Percentiles rank a stretch among this genome's conserved stretches.
phyloP scores from a whole-genome alignment of 2,797 vertebrate genomes.

The Silurus aristotelis region DNA sequence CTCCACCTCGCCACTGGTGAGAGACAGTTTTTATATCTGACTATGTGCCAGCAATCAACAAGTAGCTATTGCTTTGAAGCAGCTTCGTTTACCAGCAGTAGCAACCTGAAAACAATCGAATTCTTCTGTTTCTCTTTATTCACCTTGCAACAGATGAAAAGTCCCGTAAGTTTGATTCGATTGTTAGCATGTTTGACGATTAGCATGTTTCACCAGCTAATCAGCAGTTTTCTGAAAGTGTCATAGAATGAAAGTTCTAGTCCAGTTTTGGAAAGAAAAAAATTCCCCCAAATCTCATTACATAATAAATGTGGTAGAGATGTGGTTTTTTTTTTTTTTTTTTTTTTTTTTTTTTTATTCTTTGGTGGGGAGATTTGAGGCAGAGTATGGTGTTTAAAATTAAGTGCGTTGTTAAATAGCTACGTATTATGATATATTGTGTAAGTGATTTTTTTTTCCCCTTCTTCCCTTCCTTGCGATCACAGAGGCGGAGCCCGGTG shows the following conservation, averaged over 20 bases:
- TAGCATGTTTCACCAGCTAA: not conserved
- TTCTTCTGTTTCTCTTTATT: conserved; percentile 29
- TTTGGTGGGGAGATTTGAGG: too few relatives aligned
- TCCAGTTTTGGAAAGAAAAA: not conserved
- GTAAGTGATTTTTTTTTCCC: conserved; percentile 58
- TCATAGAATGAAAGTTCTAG: not conserved
- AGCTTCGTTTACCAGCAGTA: not conserved
- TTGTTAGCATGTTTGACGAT: not conserved
- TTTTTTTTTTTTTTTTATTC: too few relatives aligned
- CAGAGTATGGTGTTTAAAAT: not conserved
- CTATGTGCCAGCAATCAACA: not conserved
- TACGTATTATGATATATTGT: not conserved
- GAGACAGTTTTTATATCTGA: conserved; percentile 46
- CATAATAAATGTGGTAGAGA: not conserved
- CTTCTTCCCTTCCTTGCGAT: conserved; percentile 76
- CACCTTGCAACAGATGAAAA: conserved; percentile 83
- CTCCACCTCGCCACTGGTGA: conserved; percentile 93
- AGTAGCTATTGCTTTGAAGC: not conserved
- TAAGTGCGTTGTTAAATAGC: not conserved
- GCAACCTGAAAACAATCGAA: not conserved
- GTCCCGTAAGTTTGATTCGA: conserved; percentile 86
- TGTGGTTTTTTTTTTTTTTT: too few relatives aligned
- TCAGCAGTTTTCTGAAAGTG: not conserved
- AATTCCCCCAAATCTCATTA: not conserved
- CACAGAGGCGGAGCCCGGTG: conserved; percentile 98